Conservation (phyloP, 2,888 invertebrate genomes). For the Lumbricus terrestris region DNA sequence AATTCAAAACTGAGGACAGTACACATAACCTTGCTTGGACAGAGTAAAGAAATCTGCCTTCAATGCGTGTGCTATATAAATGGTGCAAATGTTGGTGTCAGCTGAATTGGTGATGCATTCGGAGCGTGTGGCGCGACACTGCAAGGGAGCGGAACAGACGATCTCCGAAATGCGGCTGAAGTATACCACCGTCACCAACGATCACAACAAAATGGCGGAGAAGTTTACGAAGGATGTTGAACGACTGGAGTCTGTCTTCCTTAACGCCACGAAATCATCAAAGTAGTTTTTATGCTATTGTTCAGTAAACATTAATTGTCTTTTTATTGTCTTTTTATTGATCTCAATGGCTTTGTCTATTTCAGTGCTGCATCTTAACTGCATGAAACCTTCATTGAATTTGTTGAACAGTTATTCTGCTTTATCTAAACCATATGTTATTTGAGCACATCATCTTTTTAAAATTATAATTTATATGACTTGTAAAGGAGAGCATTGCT, state of each 20-base stretch:
- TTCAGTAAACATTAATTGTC: neutral
- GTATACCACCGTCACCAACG: conserved; percentile 50
- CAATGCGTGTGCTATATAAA: neutral
- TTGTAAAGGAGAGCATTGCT: too few relatives aligned
- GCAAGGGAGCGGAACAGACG: conserved; percentile 54
- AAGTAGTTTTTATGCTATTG: conserved; percentile 24
- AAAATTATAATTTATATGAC: too few relatives aligned
- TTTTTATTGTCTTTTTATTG: neutral
- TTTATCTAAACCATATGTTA: neutral
- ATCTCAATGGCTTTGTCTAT: neutral
- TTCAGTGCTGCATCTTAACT: neutral
- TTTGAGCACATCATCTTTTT: neutral
- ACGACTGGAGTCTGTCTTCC: conserved; percentile 53
- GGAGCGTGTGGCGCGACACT: conserved; percentile 56
- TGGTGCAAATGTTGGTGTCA: conserved; percentile 30
- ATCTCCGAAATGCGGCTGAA: conserved; percentile 50
- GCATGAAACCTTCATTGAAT: too few relatives aligned
- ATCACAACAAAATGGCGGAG: conserved; percentile 51
- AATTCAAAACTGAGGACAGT: neutral
- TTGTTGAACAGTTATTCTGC: neutral
- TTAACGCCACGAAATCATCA: conserved; percentile 57
- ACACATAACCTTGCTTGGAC: neutral
- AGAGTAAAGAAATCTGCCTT: neutral
- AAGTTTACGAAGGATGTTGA: conserved; percentile 54
- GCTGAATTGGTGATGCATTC: conserved; percentile 59